Evolutionary conservation across 2,888 invertebrate genomes (phyloP), one percentile per base, ranked within the genome.

Genomic region (Nipponacmea schrenckii): DNA sequence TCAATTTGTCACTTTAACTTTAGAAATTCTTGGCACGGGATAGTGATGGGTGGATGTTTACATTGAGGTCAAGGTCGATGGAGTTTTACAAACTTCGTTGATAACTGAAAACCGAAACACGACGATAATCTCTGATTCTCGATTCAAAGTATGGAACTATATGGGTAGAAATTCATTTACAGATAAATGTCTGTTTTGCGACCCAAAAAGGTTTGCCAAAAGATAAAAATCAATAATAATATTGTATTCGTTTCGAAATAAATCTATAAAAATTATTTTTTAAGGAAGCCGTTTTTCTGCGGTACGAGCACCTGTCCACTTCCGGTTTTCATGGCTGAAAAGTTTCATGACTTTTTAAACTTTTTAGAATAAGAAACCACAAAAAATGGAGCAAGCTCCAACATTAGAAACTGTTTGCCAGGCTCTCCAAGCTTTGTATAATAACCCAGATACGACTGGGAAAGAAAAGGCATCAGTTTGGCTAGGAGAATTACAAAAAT

Each of bases 401-500:
- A 91, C 92, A 74, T 88, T 94, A 83, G 94, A 94, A 82, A 91
- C 93, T 77, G 90, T 90, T n/a, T 82, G 87, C 68, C 86, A 94
- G 87, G 95, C 94, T 72, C 93, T 96, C 78, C 92, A 92, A 80
- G 92, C 94, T 65, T 90, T 98, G 76, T 97, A 96, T 89, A 94
- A 94, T 90, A 95, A 95, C 90, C 94, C 94, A 82, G 94, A 96
- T 90, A 91, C 93, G 67, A 90, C 91, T 79, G 95, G 96, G 88
- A 96, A 96, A 89, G 96, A 96, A 91, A 94, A 94, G 88, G 97
- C 97, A 68, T 96, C 96, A 69, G 91, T 93, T 90, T 98, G 97
- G 97, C 92, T 98, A 63, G 95, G 93, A 82, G 94, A 96, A 85
- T 92, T 98, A 81, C 98, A 98, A 90, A 95, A 94, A 93, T 97